A percentile compares a stretch with the other conserved stretches of the same genome.
Evolutionary conservation across 2,113 vertebrate genomes (phyloP).

Genomic region (Mus spicilegus): DNA sequence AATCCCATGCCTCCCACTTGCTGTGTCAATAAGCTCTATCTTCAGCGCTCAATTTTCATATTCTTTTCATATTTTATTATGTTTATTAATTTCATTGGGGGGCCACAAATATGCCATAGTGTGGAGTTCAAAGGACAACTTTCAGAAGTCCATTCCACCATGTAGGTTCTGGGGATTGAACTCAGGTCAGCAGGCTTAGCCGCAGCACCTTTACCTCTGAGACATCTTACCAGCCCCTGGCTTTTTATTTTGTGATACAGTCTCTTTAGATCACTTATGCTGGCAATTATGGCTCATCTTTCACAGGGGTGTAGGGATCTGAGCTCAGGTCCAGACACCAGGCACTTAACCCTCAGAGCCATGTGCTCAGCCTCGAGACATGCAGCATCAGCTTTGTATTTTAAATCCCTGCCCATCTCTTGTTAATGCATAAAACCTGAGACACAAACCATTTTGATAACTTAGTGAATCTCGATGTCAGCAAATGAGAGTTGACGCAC

Average conservation of each 20-base stretch:
- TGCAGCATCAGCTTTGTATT: not conserved
- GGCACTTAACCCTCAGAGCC: not conserved
- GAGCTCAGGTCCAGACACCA: not conserved
- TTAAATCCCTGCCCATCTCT: not conserved
- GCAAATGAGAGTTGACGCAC: not conserved
- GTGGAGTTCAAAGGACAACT: not conserved
- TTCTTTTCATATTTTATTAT: not conserved
- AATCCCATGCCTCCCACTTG: not conserved
- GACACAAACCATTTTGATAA: not conserved
- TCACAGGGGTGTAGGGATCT: not conserved
- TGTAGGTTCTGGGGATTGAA: not conserved
- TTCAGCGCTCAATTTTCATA: not conserved
- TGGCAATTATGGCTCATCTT: not conserved
- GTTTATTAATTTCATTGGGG: not conserved
- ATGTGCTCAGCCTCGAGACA: not conserved
- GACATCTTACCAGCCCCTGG: not conserved
- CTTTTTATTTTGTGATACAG: not conserved
- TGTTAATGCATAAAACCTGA: not conserved
- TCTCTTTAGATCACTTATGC: not conserved
- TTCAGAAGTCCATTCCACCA: not conserved
- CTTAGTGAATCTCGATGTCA: constrained; percentile 17
- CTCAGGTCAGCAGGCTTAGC: not conserved
- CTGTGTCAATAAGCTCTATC: not conserved
- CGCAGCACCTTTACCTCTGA: not conserved
- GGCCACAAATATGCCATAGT: too few species aligned